Evolutionary conservation across 2,113 vertebrate species (phyloP).

Genomic region (Turdus rufiventris): DNA sequence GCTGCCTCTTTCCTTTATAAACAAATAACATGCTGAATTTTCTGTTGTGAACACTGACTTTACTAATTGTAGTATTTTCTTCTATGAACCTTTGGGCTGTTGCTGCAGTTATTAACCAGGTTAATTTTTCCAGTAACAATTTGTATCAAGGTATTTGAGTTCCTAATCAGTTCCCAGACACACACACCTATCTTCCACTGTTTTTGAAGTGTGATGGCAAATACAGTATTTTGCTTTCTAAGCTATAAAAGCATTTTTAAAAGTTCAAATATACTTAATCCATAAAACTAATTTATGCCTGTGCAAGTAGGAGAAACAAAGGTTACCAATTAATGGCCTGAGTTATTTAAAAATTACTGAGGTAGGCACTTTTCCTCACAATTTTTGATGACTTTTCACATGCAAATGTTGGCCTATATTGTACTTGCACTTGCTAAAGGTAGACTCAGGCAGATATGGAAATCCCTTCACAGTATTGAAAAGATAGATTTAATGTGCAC

Average conservation of each 20-base stretch:
- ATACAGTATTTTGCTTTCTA: constrained; percentile 58
- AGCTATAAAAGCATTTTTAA: constrained; percentile 75
- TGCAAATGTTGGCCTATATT: constrained; percentile 40
- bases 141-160: neutral
- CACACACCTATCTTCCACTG: neutral
- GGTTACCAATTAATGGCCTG: constrained; percentile 73
- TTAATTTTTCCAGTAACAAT: constrained; percentile 3
- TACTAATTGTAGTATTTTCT: neutral
- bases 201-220: constrained; percentile 34
- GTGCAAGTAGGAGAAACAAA: constrained; percentile 72
- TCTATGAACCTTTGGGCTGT: neutral
- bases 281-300: constrained; percentile 81
- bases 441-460: constrained; percentile 3
- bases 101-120: constrained; percentile 3
- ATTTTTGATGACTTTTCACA: constrained; percentile 75
- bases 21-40: neutral
- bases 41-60: neutral
- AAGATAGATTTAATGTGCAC: neutral
- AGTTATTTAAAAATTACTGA: constrained; percentile 77
- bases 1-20: neutral
- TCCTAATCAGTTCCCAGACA: neutral
- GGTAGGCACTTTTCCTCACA: constrained; percentile 64
- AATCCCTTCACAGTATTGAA: neutral
- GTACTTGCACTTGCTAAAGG: neutral
- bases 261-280: constrained; percentile 80